Conservation (phyloP, 1,140 invertebrate species). For the Drosophila nasuta region DNA sequence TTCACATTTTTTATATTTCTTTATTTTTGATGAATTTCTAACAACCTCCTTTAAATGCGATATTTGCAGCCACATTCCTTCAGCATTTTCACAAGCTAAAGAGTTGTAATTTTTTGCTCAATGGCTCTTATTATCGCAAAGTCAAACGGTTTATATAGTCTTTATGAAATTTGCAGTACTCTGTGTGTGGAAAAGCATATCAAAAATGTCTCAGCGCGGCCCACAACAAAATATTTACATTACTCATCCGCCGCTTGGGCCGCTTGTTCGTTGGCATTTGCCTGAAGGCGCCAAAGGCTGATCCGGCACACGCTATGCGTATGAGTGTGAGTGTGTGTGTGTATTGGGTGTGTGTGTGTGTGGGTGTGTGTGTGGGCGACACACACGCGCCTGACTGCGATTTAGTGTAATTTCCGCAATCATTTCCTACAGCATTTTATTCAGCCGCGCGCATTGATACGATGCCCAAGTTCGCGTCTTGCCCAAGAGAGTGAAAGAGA, state of each 20-base stretch:
- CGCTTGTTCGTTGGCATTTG: conserved; percentile 24
- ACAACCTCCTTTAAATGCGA: neutral
- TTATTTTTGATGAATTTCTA: neutral
- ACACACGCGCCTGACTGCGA: conserved; percentile 49
- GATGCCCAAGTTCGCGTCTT: conserved; percentile 16
- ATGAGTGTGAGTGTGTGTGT: neutral
- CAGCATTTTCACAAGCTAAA: no score
- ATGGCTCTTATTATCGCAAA: no score
- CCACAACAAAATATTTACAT: conserved; percentile 61
- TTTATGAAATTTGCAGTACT: conserved; percentile 18
- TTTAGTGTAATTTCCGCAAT: conserved; percentile 81
- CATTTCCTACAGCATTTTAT: conserved; percentile 80
- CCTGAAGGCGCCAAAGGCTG: conserved; percentile 24
- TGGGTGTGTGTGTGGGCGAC: conserved; percentile 29
- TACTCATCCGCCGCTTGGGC: conserved; percentile 48
- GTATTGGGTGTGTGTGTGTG: neutral
- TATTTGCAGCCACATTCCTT: no score
- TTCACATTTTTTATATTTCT: no score
- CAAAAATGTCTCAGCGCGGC: conserved; percentile 20
- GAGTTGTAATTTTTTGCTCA: no score
- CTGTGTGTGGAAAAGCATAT: conserved; percentile 32
- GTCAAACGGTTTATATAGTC: neutral
- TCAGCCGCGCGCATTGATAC: conserved; percentile 55
- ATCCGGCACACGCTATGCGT: neutral
- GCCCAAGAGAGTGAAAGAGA: neutral